Evolutionary conservation across 1,140 invertebrate genomes (phyloP).

Genomic region (Bursaphelenchus mucronatus): DNA sequence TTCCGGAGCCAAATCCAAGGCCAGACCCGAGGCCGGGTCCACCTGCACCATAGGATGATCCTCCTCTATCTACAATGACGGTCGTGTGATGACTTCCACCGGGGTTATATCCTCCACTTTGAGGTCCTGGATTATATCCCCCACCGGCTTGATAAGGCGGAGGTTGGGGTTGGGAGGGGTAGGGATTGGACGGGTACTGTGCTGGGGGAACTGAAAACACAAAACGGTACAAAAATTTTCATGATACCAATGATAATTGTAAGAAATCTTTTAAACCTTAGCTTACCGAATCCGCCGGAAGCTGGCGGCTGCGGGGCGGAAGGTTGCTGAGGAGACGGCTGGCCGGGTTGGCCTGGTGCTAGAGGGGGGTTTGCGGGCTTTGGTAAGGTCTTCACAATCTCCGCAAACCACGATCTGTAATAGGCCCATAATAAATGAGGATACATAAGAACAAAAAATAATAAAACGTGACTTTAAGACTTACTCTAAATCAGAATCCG

Average conservation of each 20-base stretch:
- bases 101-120: conserved; percentile 14
- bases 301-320: conserved; percentile 3
- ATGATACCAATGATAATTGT: conserved; percentile 1
- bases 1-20: conserved; percentile 30
- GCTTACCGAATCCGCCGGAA: conserved; percentile 4
- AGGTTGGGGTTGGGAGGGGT: conserved; percentile 11
- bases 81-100: conserved; percentile 29
- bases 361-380: conserved; percentile 34
- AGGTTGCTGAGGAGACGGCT: not conserved
- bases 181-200: conserved; percentile 35
- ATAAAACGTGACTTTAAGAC: conserved; percentile 1
- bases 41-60: conserved; percentile 33
- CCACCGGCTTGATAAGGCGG: conserved; percentile 10
- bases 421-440: not conserved
- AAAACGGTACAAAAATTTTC: not conserved
- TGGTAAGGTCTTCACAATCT: conserved; percentile 49
- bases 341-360: not conserved
- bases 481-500: conserved; percentile 47
- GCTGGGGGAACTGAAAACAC: conserved; percentile 33
- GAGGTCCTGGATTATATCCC: conserved; percentile 3
- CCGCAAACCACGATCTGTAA: conserved; percentile 46
- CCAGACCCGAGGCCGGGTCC: conserved; percentile 11
- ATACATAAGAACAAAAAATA: conserved; percentile 4
- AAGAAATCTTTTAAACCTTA: not conserved
- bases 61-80: conserved; percentile 39